A percentile compares a stretch with the other conserved stretches of the same genome.
Conservation (phyloP, 1,140 invertebrate genomes). For the Tetranychus cinnabarinus region DNA sequence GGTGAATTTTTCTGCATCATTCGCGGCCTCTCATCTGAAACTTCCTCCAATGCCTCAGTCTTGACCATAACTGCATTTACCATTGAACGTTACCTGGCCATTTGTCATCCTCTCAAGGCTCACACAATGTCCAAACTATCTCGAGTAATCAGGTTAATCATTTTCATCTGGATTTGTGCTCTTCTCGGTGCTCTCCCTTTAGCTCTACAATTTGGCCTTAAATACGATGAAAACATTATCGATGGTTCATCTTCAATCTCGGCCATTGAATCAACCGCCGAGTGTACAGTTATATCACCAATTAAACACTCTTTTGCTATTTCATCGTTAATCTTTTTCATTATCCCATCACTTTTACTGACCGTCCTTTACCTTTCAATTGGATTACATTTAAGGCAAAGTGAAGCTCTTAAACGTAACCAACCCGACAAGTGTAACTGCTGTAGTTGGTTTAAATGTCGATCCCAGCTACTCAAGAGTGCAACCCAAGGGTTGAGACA, state of each 20-base stretch:
- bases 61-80: conserved; percentile 72
- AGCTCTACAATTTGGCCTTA: conserved; percentile 23
- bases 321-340: conserved; percentile 59
- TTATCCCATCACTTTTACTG: conserved; percentile 59
- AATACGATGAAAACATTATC: neutral
- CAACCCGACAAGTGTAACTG: no score
- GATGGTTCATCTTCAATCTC: neutral
- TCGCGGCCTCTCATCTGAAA: conserved; percentile 44
- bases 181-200: conserved; percentile 37
- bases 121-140: conserved; percentile 51
- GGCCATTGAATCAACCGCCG: neutral
- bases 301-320: conserved; percentile 34
- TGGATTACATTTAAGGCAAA: conserved; percentile 16
- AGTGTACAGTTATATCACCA: neutral
- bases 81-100: conserved; percentile 79
- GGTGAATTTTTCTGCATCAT: conserved; percentile 59
- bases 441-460: no score
- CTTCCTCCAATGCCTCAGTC: conserved; percentile 75
- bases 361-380: conserved; percentile 43
- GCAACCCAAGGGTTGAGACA: no score
- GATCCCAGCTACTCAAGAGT: no score
- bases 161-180: conserved; percentile 32
- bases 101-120: conserved; percentile 68
- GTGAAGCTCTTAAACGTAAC: neutral
- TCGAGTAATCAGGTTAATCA: conserved; percentile 31